Conservation (phyloP, 1,140 invertebrate species). For the Saxidomus purpurata region DNA sequence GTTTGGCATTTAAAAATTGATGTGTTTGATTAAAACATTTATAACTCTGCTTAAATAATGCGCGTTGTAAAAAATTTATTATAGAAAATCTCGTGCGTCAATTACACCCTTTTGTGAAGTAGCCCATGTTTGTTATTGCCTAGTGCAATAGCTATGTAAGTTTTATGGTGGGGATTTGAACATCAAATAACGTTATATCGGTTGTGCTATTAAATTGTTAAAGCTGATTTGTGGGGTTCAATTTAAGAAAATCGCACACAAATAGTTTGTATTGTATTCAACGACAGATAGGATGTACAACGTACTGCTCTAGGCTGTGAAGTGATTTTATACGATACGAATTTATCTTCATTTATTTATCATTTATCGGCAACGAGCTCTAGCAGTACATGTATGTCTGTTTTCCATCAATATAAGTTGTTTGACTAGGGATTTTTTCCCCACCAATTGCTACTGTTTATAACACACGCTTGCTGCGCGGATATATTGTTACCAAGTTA, state of each 20-base stretch:
- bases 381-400: neutral
- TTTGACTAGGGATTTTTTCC: neutral
- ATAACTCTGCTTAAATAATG: neutral
- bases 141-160: constrained; percentile 19
- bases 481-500: neutral
- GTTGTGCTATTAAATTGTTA: neutral
- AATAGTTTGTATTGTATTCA: neutral
- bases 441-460: neutral
- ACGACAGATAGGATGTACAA: neutral
- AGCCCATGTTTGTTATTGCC: neutral
- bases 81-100: neutral
- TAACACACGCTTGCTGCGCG: neutral
- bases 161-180: constrained; percentile 19
- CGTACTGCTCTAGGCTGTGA: neutral
- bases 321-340: neutral
- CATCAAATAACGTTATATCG: neutral
- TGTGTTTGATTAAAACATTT: neutral
- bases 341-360: constrained; percentile 6
- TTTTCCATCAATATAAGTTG: neutral
- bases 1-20: too few relatives aligned
- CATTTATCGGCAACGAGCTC: neutral
- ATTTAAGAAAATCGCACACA: neutral
- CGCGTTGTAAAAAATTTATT: neutral
- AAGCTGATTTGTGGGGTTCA: neutral
- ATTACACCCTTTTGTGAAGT: constrained; percentile 13